A percentile compares a stretch with the other conserved stretches of the same genome.
Conservation (phyloP, 2,797 vertebrate genomes). For the Smutsia temminckii region DNA sequence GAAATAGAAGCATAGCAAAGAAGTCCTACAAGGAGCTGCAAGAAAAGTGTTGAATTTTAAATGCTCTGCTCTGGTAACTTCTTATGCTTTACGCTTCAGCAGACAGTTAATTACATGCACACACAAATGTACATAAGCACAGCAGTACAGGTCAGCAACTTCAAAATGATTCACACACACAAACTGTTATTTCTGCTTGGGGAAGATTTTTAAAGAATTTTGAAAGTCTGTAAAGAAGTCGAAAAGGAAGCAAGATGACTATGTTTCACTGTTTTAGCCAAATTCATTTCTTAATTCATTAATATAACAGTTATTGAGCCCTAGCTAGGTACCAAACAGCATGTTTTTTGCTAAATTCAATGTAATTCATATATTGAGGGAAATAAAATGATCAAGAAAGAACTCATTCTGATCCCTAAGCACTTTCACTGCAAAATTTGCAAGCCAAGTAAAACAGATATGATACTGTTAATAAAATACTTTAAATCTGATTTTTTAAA, state of each 20-base stretch:
- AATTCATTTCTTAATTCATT: slow-evolving; percentile 36
- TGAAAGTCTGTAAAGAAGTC: background rate
- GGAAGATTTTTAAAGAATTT: slow-evolving; percentile 1
- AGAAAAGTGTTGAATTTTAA: slow-evolving; percentile 24
- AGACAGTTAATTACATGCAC: background rate
- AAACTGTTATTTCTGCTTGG: background rate
- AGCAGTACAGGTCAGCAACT: background rate
- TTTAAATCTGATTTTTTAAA: slow-evolving; percentile 72
- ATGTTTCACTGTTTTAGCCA: slow-evolving; percentile 41
- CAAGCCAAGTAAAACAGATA: slow-evolving; percentile 75
- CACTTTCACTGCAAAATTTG: slow-evolving; percentile 69
- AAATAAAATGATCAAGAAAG: slow-evolving; percentile 48
- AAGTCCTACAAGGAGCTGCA: background rate
- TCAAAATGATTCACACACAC: background rate
- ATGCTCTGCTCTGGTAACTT: background rate
- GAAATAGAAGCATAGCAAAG: slow-evolving; percentile 21
- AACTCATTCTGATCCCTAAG: slow-evolving; percentile 75
- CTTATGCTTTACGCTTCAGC: background rate
- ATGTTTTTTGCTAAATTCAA: slow-evolving; percentile 24
- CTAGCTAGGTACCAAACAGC: background rate
- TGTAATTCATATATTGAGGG: background rate
- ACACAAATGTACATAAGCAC: background rate
- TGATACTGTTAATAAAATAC: slow-evolving; percentile 79
- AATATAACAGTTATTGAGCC: slow-evolving; percentile 23
- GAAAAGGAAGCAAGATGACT: background rate